Percentiles rank a stretch among this genome's conserved stretches.
These are phyloP conservation scores for Piezodorus guildinii DNA, from an alignment of 1,140 invertebrate species.

Conservation along the genomic window DNA sequence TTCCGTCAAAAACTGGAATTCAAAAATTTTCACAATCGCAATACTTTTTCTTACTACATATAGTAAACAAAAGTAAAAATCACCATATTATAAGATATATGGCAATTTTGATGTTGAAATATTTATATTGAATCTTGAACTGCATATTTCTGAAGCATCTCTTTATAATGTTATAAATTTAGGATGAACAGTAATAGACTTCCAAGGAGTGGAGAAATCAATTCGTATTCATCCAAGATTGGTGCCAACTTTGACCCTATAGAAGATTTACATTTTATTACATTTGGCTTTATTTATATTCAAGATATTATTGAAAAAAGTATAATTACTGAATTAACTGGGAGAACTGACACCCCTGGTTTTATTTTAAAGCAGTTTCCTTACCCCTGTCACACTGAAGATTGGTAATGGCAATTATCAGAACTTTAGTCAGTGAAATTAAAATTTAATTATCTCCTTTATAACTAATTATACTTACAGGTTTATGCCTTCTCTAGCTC, in stretches of 20 bases:
- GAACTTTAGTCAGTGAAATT: no score
- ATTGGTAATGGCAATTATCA: constrained; percentile 35
- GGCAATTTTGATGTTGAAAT: no score
- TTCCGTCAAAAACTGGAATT: no score
- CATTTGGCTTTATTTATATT: constrained; percentile 46
- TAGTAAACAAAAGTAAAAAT: no score
- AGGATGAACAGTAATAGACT: constrained; percentile 20
- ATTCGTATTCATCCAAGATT: not conserved
- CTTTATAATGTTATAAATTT: not conserved
- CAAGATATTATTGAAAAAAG: constrained; percentile 48
- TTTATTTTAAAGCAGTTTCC: constrained; percentile 44
- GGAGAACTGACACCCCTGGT: constrained; percentile 29
- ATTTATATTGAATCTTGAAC: no score
- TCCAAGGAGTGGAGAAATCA: not conserved
- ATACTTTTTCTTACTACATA: no score
- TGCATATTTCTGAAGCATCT: no score
- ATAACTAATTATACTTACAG: constrained; percentile 31
- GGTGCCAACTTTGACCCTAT: constrained; percentile 28
- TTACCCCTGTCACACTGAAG: constrained; percentile 46
- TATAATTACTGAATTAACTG: constrained; percentile 41
- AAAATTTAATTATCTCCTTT: constrained; percentile 6
- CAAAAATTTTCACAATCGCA: no score
- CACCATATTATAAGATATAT: no score
- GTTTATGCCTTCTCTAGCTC: constrained; percentile 42
- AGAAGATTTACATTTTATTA: constrained; percentile 43